Percentiles rank a stretch among this genome's conserved stretches.
Conservation (phyloP, 1,140 invertebrate species). For the Brachionus sp. region DNA sequence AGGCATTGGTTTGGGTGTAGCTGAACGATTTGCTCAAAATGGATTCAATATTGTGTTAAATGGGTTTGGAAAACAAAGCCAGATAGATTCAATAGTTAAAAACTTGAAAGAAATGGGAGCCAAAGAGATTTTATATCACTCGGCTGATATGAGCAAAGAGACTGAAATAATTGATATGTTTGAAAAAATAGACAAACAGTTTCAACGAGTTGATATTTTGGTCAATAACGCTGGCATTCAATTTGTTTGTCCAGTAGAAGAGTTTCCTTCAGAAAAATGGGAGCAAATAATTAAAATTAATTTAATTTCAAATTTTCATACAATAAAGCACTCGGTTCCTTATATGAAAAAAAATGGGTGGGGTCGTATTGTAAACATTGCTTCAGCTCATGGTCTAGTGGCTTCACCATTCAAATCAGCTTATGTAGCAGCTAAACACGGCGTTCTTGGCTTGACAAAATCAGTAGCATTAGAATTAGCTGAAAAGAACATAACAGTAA, state of each 20-base stretch:
- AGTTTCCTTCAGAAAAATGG: slow-evolving; percentile 55
- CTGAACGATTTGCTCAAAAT: slow-evolving; percentile 50
- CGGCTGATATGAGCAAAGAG: slow-evolving; percentile 41
- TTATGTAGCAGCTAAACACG: slow-evolving; percentile 56
- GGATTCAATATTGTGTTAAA: slow-evolving; percentile 54
- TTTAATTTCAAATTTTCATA: slow-evolving; percentile 53
- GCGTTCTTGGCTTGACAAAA: slow-evolving; percentile 55
- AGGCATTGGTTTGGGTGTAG: slow-evolving; percentile 58
- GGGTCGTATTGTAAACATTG: slow-evolving; percentile 57
- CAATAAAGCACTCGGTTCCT: slow-evolving; percentile 51
- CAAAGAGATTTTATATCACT: slow-evolving; percentile 33
- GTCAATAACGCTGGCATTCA: slow-evolving; percentile 56
- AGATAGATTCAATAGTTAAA: not conserved
- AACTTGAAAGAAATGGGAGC: slow-evolving; percentile 44
- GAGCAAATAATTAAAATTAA: slow-evolving; percentile 52
- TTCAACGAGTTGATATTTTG: slow-evolving; percentile 51
- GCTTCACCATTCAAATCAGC: slow-evolving; percentile 53
- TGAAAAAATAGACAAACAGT: slow-evolving; percentile 46
- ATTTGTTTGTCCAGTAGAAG: slow-evolving; percentile 51
- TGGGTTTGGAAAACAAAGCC: slow-evolving; percentile 51
- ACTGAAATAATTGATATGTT: slow-evolving; percentile 46
- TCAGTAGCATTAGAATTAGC: slow-evolving; percentile 54
- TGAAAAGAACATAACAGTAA: slow-evolving; percentile 54
- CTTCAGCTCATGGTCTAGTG: slow-evolving; percentile 53
- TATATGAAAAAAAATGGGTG: slow-evolving; percentile 54